Evolutionary conservation across 2,888 invertebrate genomes (phyloP).

Genomic region (Drosophila leonis): DNA sequence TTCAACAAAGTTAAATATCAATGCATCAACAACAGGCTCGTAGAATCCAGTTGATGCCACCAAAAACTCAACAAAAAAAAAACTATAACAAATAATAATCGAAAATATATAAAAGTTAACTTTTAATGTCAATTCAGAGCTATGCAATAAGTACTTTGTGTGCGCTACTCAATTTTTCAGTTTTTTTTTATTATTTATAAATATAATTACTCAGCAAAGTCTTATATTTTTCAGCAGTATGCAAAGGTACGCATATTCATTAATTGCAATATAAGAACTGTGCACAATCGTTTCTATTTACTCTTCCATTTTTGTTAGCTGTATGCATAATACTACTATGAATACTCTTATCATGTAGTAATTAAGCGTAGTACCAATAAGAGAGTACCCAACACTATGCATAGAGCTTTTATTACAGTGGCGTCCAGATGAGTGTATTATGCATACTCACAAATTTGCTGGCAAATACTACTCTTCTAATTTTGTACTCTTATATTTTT

Average conservation of each 20-base stretch:
- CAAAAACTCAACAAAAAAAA: constrained; percentile 25
- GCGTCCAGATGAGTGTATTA: not conserved
- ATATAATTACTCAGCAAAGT: not conserved
- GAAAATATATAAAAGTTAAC: constrained; percentile 14
- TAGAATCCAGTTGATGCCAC: constrained; percentile 40
- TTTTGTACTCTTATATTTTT: not conserved
- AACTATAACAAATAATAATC: constrained; percentile 7
- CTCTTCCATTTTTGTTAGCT: not conserved
- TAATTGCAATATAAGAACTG: not conserved
- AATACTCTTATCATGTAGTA: not conserved
- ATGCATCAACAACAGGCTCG: constrained; percentile 52
- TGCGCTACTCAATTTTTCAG: not conserved
- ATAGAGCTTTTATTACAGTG: not conserved
- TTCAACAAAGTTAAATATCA: constrained; percentile 70
- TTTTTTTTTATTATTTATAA: no score
- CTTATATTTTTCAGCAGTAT: not conserved
- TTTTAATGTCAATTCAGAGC: constrained; percentile 5
- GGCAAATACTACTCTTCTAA: no score
- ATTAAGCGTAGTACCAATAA: no score
- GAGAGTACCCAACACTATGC: no score
- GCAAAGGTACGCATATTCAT: not conserved
- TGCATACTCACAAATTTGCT: no score
- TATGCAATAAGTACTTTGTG: constrained; percentile 18
- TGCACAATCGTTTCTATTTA: not conserved
- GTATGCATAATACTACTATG: not conserved